A percentile compares a stretch with the other conserved stretches of the same genome.
Evolutionary conservation across 2,888 invertebrate species (phyloP).

Genomic region (Octodonta nipae): DNA sequence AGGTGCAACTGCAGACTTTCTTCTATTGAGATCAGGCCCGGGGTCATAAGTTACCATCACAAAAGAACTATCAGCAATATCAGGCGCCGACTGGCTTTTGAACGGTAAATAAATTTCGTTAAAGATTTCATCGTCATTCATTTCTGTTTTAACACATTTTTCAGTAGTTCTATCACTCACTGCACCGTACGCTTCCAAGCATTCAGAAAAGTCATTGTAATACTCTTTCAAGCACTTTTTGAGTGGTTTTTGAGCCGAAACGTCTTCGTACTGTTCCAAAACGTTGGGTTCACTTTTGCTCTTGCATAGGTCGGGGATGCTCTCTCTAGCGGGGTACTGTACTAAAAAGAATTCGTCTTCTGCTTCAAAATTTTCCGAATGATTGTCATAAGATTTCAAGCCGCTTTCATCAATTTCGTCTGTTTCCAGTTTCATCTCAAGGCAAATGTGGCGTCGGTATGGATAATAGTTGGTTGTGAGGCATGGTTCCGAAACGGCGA

Average conservation of each 20-base stretch:
- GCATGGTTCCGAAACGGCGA: constrained; percentile 21
- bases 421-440: constrained; percentile 25
- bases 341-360: constrained; percentile 34
- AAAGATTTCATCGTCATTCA: constrained; percentile 30
- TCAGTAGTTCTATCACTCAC: constrained; percentile 17
- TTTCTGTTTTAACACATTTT: constrained; percentile 24
- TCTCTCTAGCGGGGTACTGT: constrained; percentile 24
- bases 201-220: constrained; percentile 51
- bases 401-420: too few species aligned
- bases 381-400: constrained; percentile 25
- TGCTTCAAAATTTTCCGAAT: constrained; percentile 18
- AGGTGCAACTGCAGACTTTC: constrained; percentile 40
- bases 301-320: constrained; percentile 20
- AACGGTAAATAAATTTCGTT: constrained; percentile 31
- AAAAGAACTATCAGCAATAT: constrained; percentile 34
- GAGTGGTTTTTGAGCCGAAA: constrained; percentile 11
- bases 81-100: constrained; percentile 44
- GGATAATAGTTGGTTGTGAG: constrained; percentile 15
- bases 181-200: constrained; percentile 34
- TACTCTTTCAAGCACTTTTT: constrained; percentile 40
- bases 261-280: constrained; percentile 11
- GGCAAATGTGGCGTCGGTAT: constrained; percentile 22
- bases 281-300: constrained; percentile 30
- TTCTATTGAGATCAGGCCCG: constrained; percentile 39
- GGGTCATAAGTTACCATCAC: constrained; percentile 35